Evolutionary conservation across 1,140 invertebrate genomes (phyloP).

Genomic region (Reticulitermes speratus): DNA sequence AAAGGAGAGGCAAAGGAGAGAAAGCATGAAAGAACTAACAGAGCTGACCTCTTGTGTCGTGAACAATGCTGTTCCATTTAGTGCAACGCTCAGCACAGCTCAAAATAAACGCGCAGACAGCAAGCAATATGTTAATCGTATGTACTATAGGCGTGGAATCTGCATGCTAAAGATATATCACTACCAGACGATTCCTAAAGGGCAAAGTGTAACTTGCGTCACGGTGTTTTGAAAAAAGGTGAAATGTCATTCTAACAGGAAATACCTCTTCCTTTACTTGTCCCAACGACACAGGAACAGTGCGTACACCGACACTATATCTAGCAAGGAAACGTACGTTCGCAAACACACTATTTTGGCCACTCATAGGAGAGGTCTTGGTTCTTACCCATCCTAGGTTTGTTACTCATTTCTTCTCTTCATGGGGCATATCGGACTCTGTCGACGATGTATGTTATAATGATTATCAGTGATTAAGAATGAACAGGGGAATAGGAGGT

Average conservation of each 20-base stretch:
- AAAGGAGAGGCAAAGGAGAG: too few species aligned
- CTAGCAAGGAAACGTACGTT: too few species aligned
- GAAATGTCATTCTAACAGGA: not conserved
- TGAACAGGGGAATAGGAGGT: too few species aligned
- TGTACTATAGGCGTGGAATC: not conserved
- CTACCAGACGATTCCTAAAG: not conserved
- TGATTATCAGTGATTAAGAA: too few species aligned
- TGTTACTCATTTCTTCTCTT: not conserved
- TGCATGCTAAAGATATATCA: not conserved
- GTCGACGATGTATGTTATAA: not conserved
- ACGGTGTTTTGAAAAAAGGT: slow-evolving; percentile 15
- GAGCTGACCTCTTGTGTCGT: too few species aligned
- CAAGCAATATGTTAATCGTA: not conserved
- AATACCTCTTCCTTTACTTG: not conserved
- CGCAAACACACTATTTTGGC: too few species aligned
- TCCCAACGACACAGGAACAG: not conserved
- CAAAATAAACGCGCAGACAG: not conserved
- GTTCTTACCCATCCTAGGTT: too few species aligned
- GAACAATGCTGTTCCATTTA: not conserved
- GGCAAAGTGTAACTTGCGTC: not conserved
- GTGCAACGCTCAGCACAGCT: not conserved
- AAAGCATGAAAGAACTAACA: too few species aligned
- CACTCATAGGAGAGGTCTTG: too few species aligned
- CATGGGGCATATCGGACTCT: not conserved
- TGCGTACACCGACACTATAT: not conserved